Base-by-base conservation (phyloP, 2,113 vertebrate species). In the Rattus rattus region DNA sequence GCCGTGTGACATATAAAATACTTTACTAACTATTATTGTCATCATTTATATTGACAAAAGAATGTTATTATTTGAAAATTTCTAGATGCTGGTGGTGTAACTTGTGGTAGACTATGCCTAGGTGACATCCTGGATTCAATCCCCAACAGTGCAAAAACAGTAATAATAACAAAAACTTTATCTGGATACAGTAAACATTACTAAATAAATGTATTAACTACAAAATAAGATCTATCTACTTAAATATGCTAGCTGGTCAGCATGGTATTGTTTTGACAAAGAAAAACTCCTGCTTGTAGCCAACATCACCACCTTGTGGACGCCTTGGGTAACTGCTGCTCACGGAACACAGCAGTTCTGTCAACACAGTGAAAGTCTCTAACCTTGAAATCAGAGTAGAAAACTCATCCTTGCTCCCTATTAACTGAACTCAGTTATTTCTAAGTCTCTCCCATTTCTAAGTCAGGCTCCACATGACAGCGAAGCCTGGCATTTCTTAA, bases 241-340 rank as follows among this genome's bases (percentile, higher is more conserved):
- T 90, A 88, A 92, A 94, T 52, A 91, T 43, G 67, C 28, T 30
- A 65, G 14, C 92, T 90, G 70, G 67, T 90, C 20, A 90, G 36
- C 67, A n/a, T 59, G 33, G 54, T 81, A 59, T 26, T 22, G 52
- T 7, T 20, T 93, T 85, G 36, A 96, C 16, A 87, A 86, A 92
- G 65, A 97, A 83, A 96, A 96, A 91, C 11, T 19, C 19, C 59
- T 81, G 54, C 30, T 43, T 94, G 69, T 22, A 73, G 13, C 49
- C 59, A 94, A 92, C 76, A 89, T 61, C 89, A 80, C 96, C 96
- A 94, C 73, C 96, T 94, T 90, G 95, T 97, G 94, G 96, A 54
- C 63, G 88, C 54, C 85, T 95, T 56, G 36, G 70, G 90, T 94
- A 96, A 96, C 6, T 95, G 77, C 83, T 77, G 56, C 65, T 93